phyloP scores from a whole-genome alignment of 53 echinoderm and acorn worm species.

The Holothuria scabra region DNA sequence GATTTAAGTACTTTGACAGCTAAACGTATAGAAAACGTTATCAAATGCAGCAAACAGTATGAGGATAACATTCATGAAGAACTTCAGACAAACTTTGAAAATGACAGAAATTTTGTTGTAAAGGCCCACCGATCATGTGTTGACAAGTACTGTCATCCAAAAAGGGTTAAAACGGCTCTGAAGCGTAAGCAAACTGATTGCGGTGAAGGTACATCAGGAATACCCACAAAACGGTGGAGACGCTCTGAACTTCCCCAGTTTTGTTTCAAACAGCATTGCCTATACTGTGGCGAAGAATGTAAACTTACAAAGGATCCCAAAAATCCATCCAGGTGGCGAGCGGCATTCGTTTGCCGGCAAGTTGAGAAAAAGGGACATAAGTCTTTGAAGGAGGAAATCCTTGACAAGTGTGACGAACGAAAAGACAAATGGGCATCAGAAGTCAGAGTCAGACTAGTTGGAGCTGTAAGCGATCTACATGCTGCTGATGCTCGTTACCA shows the following conservation, averaged over 20 bases:
- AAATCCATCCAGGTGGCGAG: slow-evolving; percentile 58
- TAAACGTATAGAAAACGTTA: slow-evolving; percentile 4
- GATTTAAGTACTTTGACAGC: slow-evolving; percentile 21
- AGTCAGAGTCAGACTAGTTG: too few species aligned
- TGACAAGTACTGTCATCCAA: slow-evolving; percentile 50
- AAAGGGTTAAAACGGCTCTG: slow-evolving; percentile 26
- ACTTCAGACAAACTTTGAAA: slow-evolving; percentile 9
- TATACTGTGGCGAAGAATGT: slow-evolving; percentile 62
- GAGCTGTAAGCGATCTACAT: too few species aligned
- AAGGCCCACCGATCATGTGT: slow-evolving; percentile 37
- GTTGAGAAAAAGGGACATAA: slow-evolving; percentile 31
- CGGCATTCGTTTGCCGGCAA: slow-evolving; percentile 58
- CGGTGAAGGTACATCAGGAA: slow-evolving; percentile 5
- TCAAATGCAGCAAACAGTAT: slow-evolving; percentile 27
- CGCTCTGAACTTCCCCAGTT: slow-evolving; percentile 42
- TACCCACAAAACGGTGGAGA: slow-evolving; percentile 45
- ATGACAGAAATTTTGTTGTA: slow-evolving; percentile 4
- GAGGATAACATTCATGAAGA: slow-evolving; percentile 36
- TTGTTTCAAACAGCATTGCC: slow-evolving; percentile 46
- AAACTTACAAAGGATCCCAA: slow-evolving; percentile 47
- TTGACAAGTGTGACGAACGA: slow-evolving; percentile 56
- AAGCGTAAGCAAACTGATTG: slow-evolving; percentile 28
- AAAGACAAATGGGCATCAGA: slow-evolving; percentile 57
- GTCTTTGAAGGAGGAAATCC: slow-evolving; percentile 44
- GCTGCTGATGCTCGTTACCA: too few species aligned